A percentile compares a stretch with the other conserved stretches of the same genome.
Conservation (phyloP, 2,113 vertebrate genomes). For the Acrocephalus arundinaceus region DNA sequence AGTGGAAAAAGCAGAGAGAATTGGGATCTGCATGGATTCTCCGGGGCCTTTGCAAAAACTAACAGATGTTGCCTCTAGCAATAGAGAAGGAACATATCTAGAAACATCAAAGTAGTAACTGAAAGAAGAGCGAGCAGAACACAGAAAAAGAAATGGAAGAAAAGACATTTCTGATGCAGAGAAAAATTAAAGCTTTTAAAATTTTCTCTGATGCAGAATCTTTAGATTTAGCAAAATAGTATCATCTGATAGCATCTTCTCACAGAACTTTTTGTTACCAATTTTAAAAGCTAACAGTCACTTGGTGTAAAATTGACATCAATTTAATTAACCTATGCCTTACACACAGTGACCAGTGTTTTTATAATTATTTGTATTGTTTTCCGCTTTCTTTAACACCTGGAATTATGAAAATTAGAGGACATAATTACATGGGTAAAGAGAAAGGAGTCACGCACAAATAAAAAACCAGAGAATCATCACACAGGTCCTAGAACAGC, state of each 20-base stretch:
- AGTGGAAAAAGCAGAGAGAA: not conserved
- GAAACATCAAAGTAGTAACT: not conserved
- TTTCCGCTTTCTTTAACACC: not conserved
- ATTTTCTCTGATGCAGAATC: not conserved
- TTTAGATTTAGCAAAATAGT: not conserved
- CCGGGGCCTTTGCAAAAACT: not conserved
- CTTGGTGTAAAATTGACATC: not conserved
- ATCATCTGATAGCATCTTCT: not conserved
- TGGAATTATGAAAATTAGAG: not conserved
- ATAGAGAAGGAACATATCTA: not conserved
- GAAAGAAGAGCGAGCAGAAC: not conserved
- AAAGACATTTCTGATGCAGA: not conserved
- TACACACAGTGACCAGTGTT: rapidly evolving
- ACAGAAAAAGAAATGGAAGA: not conserved
- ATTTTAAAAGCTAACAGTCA: not conserved
- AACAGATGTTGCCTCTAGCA: not conserved
- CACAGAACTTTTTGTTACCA: not conserved
- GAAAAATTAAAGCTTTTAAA: not conserved
- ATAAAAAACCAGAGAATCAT: not conserved
- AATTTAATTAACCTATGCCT: not conserved
- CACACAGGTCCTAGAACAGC: not conserved
- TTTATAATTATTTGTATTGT: not conserved
- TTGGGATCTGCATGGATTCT: not conserved
- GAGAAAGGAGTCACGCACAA: not conserved
- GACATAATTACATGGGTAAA: not conserved